phyloP scores from a whole-genome alignment of 1,140 invertebrate species.

The Geopemphigus sp. region DNA sequence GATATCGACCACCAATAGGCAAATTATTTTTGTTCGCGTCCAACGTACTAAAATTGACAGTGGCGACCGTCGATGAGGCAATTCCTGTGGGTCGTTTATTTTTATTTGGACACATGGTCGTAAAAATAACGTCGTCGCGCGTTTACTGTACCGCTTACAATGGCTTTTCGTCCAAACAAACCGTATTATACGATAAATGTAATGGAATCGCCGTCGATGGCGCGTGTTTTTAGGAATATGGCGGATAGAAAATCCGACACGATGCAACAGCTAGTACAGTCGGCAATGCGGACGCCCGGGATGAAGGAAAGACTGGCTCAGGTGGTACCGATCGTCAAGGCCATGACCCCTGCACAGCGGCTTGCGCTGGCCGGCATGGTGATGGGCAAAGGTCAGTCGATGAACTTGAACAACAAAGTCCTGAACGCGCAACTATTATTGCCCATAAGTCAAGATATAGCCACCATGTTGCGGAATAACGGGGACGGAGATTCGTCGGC shows the following conservation, averaged over 20 bases:
- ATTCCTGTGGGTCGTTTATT: no score
- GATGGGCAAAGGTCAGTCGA: slow-evolving; percentile 57
- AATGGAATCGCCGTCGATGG: no score
- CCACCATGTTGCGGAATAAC: slow-evolving; percentile 59
- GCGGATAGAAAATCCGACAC: slow-evolving; percentile 32
- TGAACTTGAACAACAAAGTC: slow-evolving; percentile 57
- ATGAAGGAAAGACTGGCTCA: slow-evolving; percentile 54
- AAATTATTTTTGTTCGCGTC: no score
- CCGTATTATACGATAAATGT: no score
- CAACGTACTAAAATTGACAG: no score
- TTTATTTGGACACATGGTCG: no score
- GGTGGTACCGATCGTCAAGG: slow-evolving; percentile 64
- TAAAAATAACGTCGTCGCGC: no score
- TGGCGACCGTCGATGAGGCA: no score
- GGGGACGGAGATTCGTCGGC: slow-evolving; percentile 56
- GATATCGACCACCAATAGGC: no score
- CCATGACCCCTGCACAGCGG: slow-evolving; percentile 62
- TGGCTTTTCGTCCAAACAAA: no score
- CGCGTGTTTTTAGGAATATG: slow-evolving; percentile 18
- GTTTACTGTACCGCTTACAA: no score
- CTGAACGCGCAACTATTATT: slow-evolving; percentile 62
- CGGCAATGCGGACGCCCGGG: slow-evolving; percentile 58
- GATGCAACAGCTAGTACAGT: slow-evolving; percentile 56
- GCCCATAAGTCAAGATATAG: slow-evolving; percentile 65
- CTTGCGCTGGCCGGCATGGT: slow-evolving; percentile 63